These are phyloP conservation scores for Leiothrix lutea DNA, from an alignment of 2,113 vertebrate species.

Conservation along the genomic window DNA sequence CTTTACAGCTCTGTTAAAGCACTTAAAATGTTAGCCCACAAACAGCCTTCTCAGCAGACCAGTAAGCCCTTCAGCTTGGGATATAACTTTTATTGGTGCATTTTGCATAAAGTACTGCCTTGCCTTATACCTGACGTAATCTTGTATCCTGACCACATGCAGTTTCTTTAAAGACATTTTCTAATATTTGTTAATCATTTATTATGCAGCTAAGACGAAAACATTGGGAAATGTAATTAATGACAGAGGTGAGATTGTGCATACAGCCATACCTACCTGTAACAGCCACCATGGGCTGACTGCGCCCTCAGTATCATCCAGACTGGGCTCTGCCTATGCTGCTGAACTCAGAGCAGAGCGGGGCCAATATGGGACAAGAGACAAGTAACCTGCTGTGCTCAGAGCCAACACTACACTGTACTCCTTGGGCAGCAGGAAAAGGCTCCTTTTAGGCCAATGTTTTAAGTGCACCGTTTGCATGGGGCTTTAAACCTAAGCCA, in stretches of 20 bases:
- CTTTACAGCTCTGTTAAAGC: conserved; percentile 29
- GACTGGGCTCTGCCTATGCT: not conserved
- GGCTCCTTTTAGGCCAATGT: not conserved
- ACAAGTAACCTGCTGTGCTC: not conserved
- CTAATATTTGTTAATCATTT: not conserved
- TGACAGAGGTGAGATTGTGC: not conserved
- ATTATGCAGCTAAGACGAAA: not conserved
- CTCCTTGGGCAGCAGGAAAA: not conserved
- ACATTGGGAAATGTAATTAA: not conserved
- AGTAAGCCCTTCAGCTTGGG: not conserved
- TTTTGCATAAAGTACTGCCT: not conserved
- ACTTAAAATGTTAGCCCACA: conserved; percentile 22
- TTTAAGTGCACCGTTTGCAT: not conserved
- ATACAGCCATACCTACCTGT: not conserved
- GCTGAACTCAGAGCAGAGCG: not conserved
- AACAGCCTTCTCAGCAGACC: not conserved
- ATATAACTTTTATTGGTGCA: not conserved
- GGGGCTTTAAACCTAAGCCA: not conserved
- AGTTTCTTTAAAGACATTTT: not conserved
- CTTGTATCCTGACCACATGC: not conserved
- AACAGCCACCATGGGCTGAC: not conserved
- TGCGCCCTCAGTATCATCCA: not conserved
- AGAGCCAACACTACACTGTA: not conserved
- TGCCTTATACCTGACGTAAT: not conserved
- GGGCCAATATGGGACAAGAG: not conserved